phyloP scores from a whole-genome alignment of 2,797 vertebrate species.

The Gila robusta region DNA sequence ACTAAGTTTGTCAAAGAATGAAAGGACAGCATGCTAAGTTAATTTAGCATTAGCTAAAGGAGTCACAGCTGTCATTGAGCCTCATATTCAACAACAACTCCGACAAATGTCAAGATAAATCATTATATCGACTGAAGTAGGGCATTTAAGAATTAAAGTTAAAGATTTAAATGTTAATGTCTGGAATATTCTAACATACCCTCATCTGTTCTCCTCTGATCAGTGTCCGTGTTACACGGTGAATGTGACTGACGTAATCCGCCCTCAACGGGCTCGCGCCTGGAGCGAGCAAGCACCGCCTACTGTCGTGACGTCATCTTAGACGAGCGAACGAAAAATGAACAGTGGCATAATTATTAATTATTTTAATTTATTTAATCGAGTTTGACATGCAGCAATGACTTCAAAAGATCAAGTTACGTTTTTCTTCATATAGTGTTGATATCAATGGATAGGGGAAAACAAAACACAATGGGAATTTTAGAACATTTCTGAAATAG shows the following conservation, averaged over 20 bases:
- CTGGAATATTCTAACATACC: not conserved
- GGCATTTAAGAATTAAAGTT: rapidly evolving
- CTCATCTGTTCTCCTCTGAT: conserved; percentile 34
- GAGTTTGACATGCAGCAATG: no score
- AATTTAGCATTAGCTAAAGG: conserved; percentile 1
- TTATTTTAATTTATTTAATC: no score
- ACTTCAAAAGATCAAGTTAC: no score
- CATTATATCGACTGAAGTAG: not conserved
- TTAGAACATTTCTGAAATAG: no score
- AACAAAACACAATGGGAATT: no score
- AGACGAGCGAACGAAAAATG: no score
- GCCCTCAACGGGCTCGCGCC: conserved; percentile 18
- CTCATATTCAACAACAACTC: not conserved
- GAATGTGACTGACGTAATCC: conserved; percentile 33
- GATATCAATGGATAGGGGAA: no score
- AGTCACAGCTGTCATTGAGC: conserved; percentile 5
- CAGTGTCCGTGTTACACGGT: not conserved
- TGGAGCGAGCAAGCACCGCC: rapidly evolving
- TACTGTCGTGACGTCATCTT: rapidly evolving
- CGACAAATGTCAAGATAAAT: not conserved
- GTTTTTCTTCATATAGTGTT: no score
- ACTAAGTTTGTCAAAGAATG: no score
- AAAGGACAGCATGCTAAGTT: conserved; percentile 14
- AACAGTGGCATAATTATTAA: no score
- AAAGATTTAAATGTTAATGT: rapidly evolving